A percentile compares a stretch with the other conserved stretches of the same genome.
Evolutionary conservation across 2,888 invertebrate genomes (phyloP).

Genomic region (Fabriciana adippe): DNA sequence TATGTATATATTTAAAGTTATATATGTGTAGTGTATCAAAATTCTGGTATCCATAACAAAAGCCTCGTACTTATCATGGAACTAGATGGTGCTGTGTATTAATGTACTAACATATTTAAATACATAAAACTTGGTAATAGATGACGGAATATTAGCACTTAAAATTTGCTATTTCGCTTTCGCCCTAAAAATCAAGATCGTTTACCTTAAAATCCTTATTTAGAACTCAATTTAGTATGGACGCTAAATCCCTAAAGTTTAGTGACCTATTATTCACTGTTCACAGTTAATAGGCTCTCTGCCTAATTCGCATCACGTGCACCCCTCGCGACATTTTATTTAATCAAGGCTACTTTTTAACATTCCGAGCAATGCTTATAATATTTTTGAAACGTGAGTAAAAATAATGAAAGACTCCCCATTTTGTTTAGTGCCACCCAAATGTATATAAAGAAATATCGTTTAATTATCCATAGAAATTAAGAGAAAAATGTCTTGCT

Average conservation of each 20-base stretch:
- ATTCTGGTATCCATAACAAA: too few species aligned
- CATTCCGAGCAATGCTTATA: conserved; percentile 65
- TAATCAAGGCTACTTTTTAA: conserved; percentile 79
- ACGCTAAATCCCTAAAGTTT: conserved; percentile 44
- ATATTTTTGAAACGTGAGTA: conserved; percentile 61
- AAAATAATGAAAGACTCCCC: conserved; percentile 55
- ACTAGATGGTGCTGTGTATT: too few species aligned
- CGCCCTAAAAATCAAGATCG: conserved; percentile 9
- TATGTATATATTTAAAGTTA: too few species aligned
- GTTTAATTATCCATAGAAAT: neutral
- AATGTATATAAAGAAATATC: conserved; percentile 40
- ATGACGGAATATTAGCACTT: neutral
- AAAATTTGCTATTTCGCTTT: conserved; percentile 6
- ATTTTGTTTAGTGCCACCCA: conserved; percentile 40
- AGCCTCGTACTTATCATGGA: too few species aligned
- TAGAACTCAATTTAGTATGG: conserved; percentile 36
- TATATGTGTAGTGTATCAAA: too few species aligned
- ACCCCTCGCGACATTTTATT: conserved; percentile 72
- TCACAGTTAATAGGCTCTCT: conserved; percentile 53
- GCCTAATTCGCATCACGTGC: conserved; percentile 67
- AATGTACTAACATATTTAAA: too few species aligned
- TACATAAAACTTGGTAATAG: neutral
- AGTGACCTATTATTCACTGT: conserved; percentile 52
- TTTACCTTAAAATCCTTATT: conserved; percentile 29
- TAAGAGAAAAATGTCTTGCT: neutral